Evolutionary conservation across 2,113 vertebrate genomes (phyloP), one percentile per base, ranked within the genome.

Genomic region (Melanerpes formicivorus): DNA sequence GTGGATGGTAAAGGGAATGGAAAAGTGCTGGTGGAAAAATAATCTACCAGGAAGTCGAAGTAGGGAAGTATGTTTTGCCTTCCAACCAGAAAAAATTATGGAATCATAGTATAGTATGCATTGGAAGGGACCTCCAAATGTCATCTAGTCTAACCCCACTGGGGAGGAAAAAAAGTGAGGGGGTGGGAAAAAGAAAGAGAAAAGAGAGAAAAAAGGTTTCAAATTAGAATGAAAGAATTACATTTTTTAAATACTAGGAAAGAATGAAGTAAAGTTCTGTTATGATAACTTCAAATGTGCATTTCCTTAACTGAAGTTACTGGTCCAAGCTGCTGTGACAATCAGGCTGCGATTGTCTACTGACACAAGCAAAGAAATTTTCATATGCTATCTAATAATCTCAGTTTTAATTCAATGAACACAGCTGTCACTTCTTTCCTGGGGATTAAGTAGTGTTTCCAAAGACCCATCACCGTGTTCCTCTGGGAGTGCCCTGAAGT

Each of bases 401-500:
- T 59, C 29, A 52, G 8, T 95, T 83, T 26, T n/a, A 34, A 67
- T 94, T 84, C 52, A 76, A 80, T 83, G 15, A 91, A 74, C 26
- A 48, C 94, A 97, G 96, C 52, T 96, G n/a, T 97, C 96, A 42
- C 92, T 95, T 77, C 52, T 27, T 88, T 89, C 95, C 73, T 93
- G 93, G 90, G 60, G 83, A 77, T 11, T 4, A 37, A 60, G 19
- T 60, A 4, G 11, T 60, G 10, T 4, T 79, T 48, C 71, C 3
- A 23, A 69, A 56, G n/a, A 3, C 3, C 23, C 14, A 6, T 29
- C 65, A 26, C 21, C 3, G 19, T 86, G 95, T 95, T 88, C 71
- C 54, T 77, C 96, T 64, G 85, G 26, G 40, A 66, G 8, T 29
- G 32, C 95, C 73, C 97, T 98, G 91, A 99, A 99, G 91, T 98